These are phyloP conservation scores for Pterostichus niger DNA, from an alignment of 2,888 invertebrate genomes.

Conservation along the genomic window DNA sequence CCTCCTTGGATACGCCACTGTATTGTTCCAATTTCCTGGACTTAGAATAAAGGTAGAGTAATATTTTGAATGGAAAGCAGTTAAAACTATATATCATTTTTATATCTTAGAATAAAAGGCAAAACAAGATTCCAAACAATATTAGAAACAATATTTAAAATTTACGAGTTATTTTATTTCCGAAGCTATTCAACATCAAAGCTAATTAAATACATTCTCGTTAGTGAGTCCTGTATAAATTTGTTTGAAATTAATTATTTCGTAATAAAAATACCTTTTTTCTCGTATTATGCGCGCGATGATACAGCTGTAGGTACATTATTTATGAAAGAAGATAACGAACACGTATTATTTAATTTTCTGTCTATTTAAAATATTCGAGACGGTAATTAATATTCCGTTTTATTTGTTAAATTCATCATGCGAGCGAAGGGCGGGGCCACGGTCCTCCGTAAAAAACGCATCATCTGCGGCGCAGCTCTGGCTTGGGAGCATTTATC, in stretches of 20 bases:
- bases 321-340: constrained; percentile 58
- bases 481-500: constrained; percentile 62
- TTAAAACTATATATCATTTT: constrained; percentile 37
- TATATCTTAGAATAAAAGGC: constrained; percentile 33
- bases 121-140: constrained; percentile 43
- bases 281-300: constrained; percentile 24
- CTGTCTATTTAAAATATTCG: constrained; percentile 62
- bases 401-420: constrained; percentile 67
- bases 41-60: too few species aligned
- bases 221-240: constrained; percentile 46
- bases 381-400: constrained; percentile 66
- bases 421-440: constrained; percentile 57
- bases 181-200: constrained; percentile 30
- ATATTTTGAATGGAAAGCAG: neutral
- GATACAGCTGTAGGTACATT: constrained; percentile 54
- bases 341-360: constrained; percentile 59
- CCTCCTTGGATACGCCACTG: too few species aligned
- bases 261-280: constrained; percentile 49
- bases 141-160: constrained; percentile 36
- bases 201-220: constrained; percentile 46
- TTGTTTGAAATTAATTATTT: constrained; percentile 55
- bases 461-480: constrained; percentile 61
- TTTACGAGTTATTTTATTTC: constrained; percentile 53
- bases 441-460: constrained; percentile 56
- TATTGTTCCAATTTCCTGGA: too few species aligned